A percentile compares a stretch with the other conserved stretches of the same genome.
Conservation (phyloP, 2,113 vertebrate species). For the Gymnobelideus leadbeateri region DNA sequence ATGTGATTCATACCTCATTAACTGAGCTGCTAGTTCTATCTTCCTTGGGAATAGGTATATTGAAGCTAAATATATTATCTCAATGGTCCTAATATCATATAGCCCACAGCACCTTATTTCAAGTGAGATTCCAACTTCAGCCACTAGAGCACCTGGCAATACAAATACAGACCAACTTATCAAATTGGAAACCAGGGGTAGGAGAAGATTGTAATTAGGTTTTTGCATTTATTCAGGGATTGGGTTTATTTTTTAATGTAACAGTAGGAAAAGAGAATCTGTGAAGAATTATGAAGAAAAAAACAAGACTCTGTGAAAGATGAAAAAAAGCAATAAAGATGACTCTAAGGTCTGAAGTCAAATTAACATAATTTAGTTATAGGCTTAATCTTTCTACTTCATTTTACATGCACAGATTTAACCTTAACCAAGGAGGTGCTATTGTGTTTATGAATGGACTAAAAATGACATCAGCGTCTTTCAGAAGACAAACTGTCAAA, state of each 20-base stretch:
- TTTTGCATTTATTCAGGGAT: background rate
- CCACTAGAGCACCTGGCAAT: background rate
- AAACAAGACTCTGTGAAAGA: background rate
- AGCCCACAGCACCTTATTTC: background rate
- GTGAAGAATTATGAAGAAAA: background rate
- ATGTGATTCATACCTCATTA: background rate
- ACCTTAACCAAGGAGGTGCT: background rate
- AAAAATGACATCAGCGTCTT: background rate
- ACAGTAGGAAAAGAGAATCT: background rate
- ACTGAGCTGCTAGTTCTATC: background rate
- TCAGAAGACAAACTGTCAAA: background rate
- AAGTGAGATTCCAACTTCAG: background rate
- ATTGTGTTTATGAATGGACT: background rate
- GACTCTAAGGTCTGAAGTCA: background rate
- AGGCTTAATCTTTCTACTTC: background rate
- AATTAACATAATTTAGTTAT: background rate
- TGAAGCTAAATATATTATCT: background rate
- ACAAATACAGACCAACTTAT: background rate
- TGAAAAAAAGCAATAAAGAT: background rate
- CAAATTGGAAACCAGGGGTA: background rate
- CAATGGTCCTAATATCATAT: background rate
- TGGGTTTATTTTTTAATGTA: background rate
- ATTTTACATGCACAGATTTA: background rate
- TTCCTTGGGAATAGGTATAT: background rate
- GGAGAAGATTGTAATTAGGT: background rate